phyloP scores from a whole-genome alignment of 2,113 vertebrate species.

The Cepphus grylle region DNA sequence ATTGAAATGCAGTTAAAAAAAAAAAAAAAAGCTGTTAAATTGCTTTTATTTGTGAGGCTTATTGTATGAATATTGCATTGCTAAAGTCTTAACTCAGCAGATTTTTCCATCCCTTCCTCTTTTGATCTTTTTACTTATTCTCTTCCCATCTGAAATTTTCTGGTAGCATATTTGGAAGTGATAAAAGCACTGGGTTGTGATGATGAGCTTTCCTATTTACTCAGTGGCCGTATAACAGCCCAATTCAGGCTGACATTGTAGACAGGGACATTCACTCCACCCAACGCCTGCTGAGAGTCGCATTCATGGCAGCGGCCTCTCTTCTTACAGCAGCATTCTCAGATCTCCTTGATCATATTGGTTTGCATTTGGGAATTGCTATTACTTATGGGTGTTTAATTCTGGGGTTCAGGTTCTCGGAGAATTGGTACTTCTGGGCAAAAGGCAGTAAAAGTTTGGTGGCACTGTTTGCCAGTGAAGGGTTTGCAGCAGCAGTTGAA shows the following conservation, averaged over 20 bases:
- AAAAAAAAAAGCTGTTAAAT: neutral
- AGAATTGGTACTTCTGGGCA: neutral
- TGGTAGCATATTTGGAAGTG: neutral
- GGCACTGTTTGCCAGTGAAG: neutral
- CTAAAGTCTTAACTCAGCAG: neutral
- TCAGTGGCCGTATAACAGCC: neutral
- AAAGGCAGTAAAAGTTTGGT: neutral
- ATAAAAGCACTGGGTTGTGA: neutral
- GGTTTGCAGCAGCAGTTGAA: neutral
- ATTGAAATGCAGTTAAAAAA: neutral
- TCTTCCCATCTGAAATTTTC: neutral
- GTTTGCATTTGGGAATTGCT: neutral
- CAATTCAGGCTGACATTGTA: neutral
- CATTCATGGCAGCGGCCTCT: rapidly evolving
- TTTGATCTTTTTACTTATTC: neutral
- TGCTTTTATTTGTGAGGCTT: neutral
- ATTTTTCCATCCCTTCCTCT: neutral
- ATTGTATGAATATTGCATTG: neutral
- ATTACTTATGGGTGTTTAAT: neutral
- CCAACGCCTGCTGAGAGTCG: rapidly evolving
- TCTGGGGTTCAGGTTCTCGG: neutral
- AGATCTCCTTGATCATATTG: neutral
- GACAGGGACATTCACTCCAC: too few species aligned
- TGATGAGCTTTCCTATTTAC: neutral
- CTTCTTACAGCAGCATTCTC: neutral